phyloP scores from a whole-genome alignment of 2,113 vertebrate species.

The Perca schrenkii region DNA sequence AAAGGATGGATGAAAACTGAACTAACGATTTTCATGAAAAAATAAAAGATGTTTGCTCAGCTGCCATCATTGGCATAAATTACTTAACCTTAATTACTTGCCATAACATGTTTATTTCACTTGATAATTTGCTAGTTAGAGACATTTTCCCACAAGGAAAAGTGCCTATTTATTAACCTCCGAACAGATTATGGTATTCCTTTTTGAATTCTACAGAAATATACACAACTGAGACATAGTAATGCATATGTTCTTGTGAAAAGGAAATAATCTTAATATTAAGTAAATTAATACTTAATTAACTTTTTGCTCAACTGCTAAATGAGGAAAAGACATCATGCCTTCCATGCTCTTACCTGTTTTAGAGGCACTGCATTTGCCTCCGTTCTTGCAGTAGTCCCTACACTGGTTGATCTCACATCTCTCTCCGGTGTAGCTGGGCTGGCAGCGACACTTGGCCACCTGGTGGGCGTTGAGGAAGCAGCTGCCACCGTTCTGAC shows the following conservation, averaged over 20 bases:
- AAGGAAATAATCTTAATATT: neutral
- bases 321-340: neutral
- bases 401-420: constrained; percentile 95
- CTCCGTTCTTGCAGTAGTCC: constrained; percentile 94
- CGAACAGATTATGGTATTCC: neutral
- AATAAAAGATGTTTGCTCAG: neutral
- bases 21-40: constrained; percentile 1
- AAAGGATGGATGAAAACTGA: neutral
- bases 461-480: constrained; percentile 93
- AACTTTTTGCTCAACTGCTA: neutral
- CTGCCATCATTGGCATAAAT: neutral
- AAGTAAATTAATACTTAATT: neutral
- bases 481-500: constrained; percentile 94
- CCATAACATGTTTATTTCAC: neutral
- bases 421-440: constrained; percentile 92
- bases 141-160: neutral
- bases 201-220: neutral
- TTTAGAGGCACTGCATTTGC: constrained; percentile 92
- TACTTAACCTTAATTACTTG: neutral
- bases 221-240: neutral
- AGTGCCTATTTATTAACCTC: neutral
- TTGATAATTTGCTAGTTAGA: neutral
- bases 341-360: constrained; percentile 82
- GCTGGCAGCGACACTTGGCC: constrained; percentile 95
- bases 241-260: neutral